Base-by-base conservation (phyloP, 2,797 vertebrate genomes). In the Enteromius trimaculatus region DNA sequence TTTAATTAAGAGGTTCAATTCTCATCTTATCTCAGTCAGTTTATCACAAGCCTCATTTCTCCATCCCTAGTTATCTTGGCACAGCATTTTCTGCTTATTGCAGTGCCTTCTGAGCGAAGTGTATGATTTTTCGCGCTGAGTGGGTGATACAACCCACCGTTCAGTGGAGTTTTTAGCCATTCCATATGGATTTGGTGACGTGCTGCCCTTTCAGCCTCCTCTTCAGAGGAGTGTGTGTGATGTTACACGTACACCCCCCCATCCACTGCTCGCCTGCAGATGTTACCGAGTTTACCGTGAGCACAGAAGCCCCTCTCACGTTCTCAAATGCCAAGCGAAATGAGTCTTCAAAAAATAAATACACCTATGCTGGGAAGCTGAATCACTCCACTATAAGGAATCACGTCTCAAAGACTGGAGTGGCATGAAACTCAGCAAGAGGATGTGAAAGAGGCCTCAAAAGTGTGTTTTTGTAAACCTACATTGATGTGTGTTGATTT, bases 241-340 rank as follows among this genome's bases (percentile, higher is more conserved):
- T 80, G 80, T 81, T 77, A 75, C 55, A 58, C 69, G 29, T 69
- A 39, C 14, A 71, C 55, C 84, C 23, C 58, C 58, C 23, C 47
- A 14, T 74, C 69, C n/a, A 4, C 42, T 9, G 0, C 42, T 44
- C 44, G 60, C 58, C 81, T 85, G 76, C 89, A 92, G 88, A 92
- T 91, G 91, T 91, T 90, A 84, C 84, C 80, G 60, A 87, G 85
- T 87, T 89, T 90, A 64, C 79, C 53, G 23, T 86, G 79, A 93
- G 82, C 85, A 95, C 93, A 95, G 91, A 94, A 91, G 89, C 80
- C 89, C 88, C 91, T 94, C 93, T 94, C 89, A 94, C 86, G 77
- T 84, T 70, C 51, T 88, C 86, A 87, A 86, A 87, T 90, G 87
- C 89, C 85, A 79, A 86, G 86, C 88, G 72, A 75, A 77, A 71